These are phyloP conservation scores for Danaus melanippus DNA, from an alignment of 1,140 invertebrate species.

Conservation along the genomic window DNA sequence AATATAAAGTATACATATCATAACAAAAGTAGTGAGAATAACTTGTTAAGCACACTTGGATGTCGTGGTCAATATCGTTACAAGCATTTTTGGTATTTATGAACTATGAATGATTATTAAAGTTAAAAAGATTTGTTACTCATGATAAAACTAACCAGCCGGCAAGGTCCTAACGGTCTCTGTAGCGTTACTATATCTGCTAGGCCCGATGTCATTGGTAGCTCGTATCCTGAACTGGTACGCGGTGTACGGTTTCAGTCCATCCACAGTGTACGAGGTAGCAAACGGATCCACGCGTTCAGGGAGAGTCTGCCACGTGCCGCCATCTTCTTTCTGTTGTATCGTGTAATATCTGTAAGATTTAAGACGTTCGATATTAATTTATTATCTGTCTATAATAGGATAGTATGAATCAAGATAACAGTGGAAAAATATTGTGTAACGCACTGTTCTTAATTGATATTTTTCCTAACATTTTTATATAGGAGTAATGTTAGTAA, in stretches of 20 bases:
- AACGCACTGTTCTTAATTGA: neutral
- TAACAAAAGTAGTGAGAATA: too few relatives aligned
- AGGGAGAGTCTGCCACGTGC: conserved; percentile 85
- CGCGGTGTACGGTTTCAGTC: conserved; percentile 89
- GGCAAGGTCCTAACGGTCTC: conserved; percentile 90
- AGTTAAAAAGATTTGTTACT: too few relatives aligned
- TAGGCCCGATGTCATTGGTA: conserved; percentile 96
- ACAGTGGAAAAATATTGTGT: too few relatives aligned
- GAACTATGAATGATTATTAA: too few relatives aligned
- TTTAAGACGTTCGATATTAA: too few relatives aligned
- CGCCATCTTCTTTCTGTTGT: conserved; percentile 87
- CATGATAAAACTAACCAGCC: conserved; percentile 72
- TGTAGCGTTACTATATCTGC: conserved; percentile 92
- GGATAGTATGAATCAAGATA: too few relatives aligned
- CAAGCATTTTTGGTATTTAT: too few relatives aligned
- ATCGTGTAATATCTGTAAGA: conserved; percentile 88
- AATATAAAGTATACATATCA: too few relatives aligned
- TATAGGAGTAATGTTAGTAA: neutral
- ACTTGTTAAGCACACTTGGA: too few relatives aligned
- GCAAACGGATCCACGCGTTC: conserved; percentile 88
- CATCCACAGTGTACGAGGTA: conserved; percentile 86
- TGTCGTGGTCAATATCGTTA: too few relatives aligned
- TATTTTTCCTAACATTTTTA: neutral
- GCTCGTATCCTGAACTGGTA: conserved; percentile 97
- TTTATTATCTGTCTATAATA: too few relatives aligned